Percentiles rank a stretch among this genome's conserved stretches.
These are phyloP conservation scores for Branchinecta lynchi DNA, from an alignment of 1,140 invertebrate genomes.

Conservation along the genomic window DNA sequence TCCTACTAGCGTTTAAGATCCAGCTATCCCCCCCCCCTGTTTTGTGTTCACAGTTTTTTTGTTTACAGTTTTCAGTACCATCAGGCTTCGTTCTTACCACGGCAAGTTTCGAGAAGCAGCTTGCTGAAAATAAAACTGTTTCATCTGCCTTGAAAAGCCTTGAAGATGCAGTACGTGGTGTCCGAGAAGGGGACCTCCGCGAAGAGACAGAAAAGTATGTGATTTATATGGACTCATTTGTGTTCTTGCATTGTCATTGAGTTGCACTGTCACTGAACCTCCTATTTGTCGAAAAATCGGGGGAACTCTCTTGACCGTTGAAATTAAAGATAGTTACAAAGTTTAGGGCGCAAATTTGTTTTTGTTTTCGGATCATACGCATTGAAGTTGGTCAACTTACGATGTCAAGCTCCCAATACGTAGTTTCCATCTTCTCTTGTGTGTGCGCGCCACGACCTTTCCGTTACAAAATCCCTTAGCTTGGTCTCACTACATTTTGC, in stretches of 20 bases:
- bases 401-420: too few relatives aligned
- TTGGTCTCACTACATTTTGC: too few relatives aligned
- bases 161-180: conserved; percentile 26
- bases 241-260: not conserved
- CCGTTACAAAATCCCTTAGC: too few relatives aligned
- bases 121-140: conserved; percentile 29
- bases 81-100: conserved; percentile 44
- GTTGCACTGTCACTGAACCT: not conserved
- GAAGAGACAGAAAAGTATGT: conserved; percentile 26
- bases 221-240: not conserved
- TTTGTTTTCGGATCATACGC: too few relatives aligned
- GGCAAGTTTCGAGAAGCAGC: conserved; percentile 38
- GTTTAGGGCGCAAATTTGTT: too few relatives aligned
- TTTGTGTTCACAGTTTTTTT: too few relatives aligned
- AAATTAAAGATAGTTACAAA: too few relatives aligned
- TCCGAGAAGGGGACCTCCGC: conserved; percentile 24
- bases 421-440: too few relatives aligned
- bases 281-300: conserved; percentile 19
- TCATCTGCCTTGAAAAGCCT: conserved; percentile 24
- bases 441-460: too few relatives aligned
- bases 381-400: too few relatives aligned
- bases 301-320: not conserved
- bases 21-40: too few relatives aligned
- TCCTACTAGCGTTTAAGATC: too few relatives aligned
- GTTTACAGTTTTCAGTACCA: conserved; percentile 32